phyloP scores from a whole-genome alignment of 2,113 vertebrate genomes.

The Dromaius novaehollandiae region DNA sequence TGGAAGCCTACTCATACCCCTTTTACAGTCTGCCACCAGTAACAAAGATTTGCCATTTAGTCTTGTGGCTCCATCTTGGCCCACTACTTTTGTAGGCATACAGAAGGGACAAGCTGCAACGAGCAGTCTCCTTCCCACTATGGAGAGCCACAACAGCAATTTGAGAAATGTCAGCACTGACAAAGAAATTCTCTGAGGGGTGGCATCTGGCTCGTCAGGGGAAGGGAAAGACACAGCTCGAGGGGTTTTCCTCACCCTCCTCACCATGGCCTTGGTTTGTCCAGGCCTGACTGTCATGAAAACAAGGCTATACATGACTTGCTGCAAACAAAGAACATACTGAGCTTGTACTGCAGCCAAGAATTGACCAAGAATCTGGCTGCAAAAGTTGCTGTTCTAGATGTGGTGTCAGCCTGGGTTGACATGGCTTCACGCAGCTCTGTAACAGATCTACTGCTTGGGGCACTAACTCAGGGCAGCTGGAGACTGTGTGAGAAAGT shows the following conservation, averaged over 20 bases:
- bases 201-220: neutral
- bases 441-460: neutral
- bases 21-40: neutral
- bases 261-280: neutral
- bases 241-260: neutral
- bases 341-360: neutral
- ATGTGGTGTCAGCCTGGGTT: neutral
- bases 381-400: neutral
- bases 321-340: rapidly evolving
- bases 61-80: neutral
- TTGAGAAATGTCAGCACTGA: neutral
- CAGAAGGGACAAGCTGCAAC: neutral
- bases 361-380: neutral
- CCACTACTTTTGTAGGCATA: neutral
- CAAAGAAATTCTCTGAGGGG: neutral
- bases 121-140: neutral
- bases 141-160: neutral
- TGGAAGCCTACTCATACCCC: neutral
- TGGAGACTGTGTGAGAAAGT: neutral
- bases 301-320: neutral
- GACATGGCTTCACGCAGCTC: neutral
- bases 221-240: neutral
- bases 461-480: rapidly evolving
- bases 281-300: neutral
- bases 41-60: neutral